phyloP scores from a whole-genome alignment of 2,113 vertebrate genomes.

The Neofelis nebulosa region DNA sequence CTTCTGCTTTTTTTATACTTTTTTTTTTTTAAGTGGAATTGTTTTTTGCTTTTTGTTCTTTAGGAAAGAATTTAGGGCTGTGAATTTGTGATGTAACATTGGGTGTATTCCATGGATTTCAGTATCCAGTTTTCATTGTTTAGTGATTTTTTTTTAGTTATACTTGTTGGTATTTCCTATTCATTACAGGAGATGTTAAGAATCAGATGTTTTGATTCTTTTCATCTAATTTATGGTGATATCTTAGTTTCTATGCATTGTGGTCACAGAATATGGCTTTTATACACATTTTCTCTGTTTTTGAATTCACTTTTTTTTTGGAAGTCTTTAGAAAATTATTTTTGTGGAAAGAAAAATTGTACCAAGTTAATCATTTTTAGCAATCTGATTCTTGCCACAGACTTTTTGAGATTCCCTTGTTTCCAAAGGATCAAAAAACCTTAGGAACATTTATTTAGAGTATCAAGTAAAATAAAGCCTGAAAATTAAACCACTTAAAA shows the following conservation, averaged over 20 bases:
- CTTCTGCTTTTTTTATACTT: neutral
- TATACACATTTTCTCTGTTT: neutral
- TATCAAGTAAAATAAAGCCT: neutral
- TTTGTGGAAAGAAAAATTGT: neutral
- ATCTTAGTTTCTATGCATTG: constrained; percentile 10
- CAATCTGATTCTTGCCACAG: neutral
- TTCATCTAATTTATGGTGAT: neutral
- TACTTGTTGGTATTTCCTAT: constrained; percentile 5
- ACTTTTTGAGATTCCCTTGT: constrained; percentile 26
- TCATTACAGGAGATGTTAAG: constrained; percentile 14
- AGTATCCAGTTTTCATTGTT: neutral
- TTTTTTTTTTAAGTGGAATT: neutral
- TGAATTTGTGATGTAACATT: constrained; percentile 41
- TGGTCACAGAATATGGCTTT: neutral
- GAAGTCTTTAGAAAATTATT: neutral
- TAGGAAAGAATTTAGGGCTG: neutral
- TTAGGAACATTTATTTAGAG: neutral
- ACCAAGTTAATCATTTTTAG: neutral
- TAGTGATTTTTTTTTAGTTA: neutral
- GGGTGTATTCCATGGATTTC: neutral
- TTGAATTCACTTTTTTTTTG: neutral
- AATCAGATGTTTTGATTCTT: constrained; percentile 14
- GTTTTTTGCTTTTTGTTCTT: neutral
- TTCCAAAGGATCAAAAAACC: neutral
- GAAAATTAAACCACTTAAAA: neutral